Evolutionary conservation across 2,113 vertebrate genomes (phyloP).

Genomic region (Heterotilapia buettikoferi): DNA sequence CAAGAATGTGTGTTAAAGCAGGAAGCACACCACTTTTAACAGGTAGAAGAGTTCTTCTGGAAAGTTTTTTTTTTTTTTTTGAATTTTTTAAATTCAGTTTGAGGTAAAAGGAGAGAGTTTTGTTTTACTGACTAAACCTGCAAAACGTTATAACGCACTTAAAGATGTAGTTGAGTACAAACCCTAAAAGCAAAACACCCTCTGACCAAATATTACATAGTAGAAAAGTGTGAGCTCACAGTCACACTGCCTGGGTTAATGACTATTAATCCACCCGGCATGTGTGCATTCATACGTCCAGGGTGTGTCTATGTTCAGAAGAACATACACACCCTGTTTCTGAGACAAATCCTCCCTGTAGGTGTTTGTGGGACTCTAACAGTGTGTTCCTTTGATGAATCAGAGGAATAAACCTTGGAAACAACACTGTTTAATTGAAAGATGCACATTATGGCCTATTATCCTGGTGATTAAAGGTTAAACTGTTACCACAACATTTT

Average conservation of each 20-base stretch:
- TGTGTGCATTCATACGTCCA: background rate
- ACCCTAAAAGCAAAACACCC: background rate
- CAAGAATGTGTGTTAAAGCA: background rate
- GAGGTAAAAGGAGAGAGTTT: background rate
- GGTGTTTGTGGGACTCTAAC: background rate
- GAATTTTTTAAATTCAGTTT: background rate
- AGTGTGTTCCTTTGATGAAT: background rate
- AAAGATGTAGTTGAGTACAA: background rate
- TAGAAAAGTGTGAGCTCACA: background rate
- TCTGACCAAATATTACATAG: background rate
- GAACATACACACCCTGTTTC: background rate
- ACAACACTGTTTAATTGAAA: background rate
- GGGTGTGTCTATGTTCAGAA: slow-evolving; percentile 1
- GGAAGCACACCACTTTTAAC: background rate
- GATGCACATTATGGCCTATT: background rate
- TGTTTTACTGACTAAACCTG: background rate
- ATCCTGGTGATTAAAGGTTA: background rate
- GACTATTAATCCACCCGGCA: background rate
- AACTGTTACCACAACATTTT: background rate
- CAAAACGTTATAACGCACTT: background rate
- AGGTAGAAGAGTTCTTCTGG: background rate
- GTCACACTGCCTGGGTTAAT: background rate
- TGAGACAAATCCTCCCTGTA: background rate
- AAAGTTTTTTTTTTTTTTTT: background rate
- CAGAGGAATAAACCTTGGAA: background rate